Evolutionary conservation across 2,888 invertebrate genomes (phyloP), one percentile per base, ranked within the genome.

Genomic region (Dolichopus griseipennis): DNA sequence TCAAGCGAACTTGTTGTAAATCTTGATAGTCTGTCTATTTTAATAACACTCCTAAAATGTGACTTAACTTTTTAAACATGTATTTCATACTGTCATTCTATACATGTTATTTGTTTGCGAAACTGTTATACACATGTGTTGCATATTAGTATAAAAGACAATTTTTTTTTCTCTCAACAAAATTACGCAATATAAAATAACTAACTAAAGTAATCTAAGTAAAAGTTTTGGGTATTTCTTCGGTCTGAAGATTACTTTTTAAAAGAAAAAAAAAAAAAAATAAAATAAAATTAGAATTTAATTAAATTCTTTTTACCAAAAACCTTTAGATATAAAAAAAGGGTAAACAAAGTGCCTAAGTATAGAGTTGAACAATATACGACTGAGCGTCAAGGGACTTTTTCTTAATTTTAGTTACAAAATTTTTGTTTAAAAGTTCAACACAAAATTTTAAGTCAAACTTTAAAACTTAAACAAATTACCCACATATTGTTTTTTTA

Each of bases 211-310:
- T 18, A 52, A 52, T 52, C 52, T 18, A 52, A 52, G 52, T 52
- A 52, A 52, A 52, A 52, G 52, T 52, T 52, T 52, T 52, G 52
- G 18, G 52, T 52, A 52, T 52, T 52, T 52, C 9, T 52, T 52
- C 9, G 52, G 12, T 52, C 6, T 18, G 1, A 52, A 15, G 52
- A 52, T 52, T 52, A 52, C 15, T 41, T 52, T 52, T n/a, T 52
- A 52, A 10, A 6, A 52, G 52, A 1, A 52, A 52, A 7, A 52
- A 52, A 52, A 18, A 52, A 12, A 52, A 52, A 52, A 52, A 18
- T 52, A 52, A n/a, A 52, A 15, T 12, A 52, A 18, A 18, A 12
- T 52, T 43, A 43, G 12, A 43, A 43, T 43, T 15, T 43, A 15
- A 3, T 43, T n/a, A 27, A 27, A 27, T 27, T 27, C 27, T 27